Conservation (phyloP, 2,113 vertebrate genomes). For the Eonycteris spelaea region DNA sequence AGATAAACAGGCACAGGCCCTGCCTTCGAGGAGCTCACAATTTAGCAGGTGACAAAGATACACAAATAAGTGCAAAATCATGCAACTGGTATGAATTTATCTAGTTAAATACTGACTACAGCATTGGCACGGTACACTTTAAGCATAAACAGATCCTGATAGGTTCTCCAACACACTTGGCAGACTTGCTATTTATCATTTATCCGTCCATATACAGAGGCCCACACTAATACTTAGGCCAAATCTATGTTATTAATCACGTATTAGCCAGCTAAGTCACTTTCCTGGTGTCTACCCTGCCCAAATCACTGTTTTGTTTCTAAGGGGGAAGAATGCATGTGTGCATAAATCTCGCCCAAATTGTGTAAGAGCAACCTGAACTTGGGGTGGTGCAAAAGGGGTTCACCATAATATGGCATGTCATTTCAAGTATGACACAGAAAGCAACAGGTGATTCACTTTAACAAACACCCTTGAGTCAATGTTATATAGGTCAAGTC, state of each 20-base stretch:
- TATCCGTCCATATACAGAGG: constrained; percentile 15
- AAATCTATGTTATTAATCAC: constrained; percentile 63
- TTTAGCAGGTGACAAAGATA: not conserved
- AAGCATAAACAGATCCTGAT: not conserved
- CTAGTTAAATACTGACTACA: not conserved
- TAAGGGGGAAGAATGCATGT: constrained; percentile 31
- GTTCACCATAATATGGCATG: constrained; percentile 1
- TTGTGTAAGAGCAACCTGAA: constrained; percentile 57
- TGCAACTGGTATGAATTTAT: not conserved
- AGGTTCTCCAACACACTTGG: constrained; percentile 35
- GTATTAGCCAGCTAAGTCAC: constrained; percentile 58
- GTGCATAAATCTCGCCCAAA: constrained; percentile 31
- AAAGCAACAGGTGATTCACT: constrained; percentile 58
- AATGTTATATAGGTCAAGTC: constrained; percentile 59
- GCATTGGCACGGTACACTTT: not conserved
- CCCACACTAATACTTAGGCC: constrained; percentile 30
- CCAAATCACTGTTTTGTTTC: constrained; percentile 58
- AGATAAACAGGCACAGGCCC: not conserved
- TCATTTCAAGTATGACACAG: constrained; percentile 49
- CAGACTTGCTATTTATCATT: constrained; percentile 28
- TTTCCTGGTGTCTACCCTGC: constrained; percentile 37
- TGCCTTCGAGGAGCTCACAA: constrained; percentile 12
- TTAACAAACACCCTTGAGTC: constrained; percentile 47
- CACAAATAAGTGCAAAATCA: not conserved
- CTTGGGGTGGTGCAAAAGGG: not conserved